Evolutionary conservation across 1,140 invertebrate genomes (phyloP).

Genomic region (Euschistus heros): DNA sequence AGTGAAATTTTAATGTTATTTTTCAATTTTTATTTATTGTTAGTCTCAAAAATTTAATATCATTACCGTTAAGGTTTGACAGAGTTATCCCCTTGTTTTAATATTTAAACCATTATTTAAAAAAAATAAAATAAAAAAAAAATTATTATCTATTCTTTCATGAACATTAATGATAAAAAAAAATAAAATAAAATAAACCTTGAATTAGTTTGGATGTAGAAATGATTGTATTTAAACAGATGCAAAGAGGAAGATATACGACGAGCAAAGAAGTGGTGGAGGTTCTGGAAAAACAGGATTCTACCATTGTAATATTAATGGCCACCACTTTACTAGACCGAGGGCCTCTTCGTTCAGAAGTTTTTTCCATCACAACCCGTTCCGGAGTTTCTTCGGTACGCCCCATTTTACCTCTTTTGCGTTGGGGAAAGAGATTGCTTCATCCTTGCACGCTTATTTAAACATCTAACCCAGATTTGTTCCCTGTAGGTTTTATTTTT

Average conservation of each 20-base stretch:
- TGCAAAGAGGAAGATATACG: slow-evolving; percentile 44
- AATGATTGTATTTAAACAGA: slow-evolving; percentile 34
- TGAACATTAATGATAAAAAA: too few species aligned
- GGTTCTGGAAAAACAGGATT: slow-evolving; percentile 30
- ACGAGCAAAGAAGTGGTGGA: slow-evolving; percentile 35
- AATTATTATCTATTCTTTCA: too few species aligned
- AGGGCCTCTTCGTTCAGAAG: slow-evolving; percentile 46
- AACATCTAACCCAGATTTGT: background rate
- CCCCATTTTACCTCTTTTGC: background rate
- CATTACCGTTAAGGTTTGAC: too few species aligned
- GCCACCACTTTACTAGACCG: slow-evolving; percentile 35
- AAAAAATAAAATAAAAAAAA: too few species aligned
- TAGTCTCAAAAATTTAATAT: too few species aligned
- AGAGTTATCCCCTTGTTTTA: too few species aligned
- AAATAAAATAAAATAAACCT: too few species aligned
- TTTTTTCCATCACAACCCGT: slow-evolving; percentile 64
- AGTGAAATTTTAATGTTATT: too few species aligned
- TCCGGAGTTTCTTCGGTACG: slow-evolving; percentile 74
- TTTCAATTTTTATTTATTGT: too few species aligned
- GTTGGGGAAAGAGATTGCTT: background rate
- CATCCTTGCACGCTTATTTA: background rate
- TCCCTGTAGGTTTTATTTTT: too few species aligned
- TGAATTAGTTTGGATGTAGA: too few species aligned
- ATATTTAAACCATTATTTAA: too few species aligned
- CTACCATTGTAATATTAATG: slow-evolving; percentile 35